phyloP scores from a whole-genome alignment of 1,140 invertebrate genomes.

The Neodiprion virginianus region DNA sequence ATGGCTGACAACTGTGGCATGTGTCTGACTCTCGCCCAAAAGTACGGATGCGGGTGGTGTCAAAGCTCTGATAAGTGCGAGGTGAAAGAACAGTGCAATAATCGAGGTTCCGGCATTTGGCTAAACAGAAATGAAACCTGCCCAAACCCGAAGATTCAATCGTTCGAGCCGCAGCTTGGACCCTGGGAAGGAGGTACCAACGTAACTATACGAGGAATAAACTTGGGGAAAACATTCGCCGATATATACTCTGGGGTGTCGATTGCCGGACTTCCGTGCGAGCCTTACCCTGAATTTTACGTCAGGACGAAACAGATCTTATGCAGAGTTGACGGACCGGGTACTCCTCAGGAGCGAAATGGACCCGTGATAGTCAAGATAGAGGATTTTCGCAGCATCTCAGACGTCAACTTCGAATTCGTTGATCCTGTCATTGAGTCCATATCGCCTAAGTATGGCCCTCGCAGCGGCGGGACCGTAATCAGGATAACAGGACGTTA shows the following conservation, averaged over 20 bases:
- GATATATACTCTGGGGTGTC: slow-evolving; percentile 91
- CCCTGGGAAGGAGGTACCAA: slow-evolving; percentile 96
- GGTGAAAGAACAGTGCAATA: slow-evolving; percentile 87
- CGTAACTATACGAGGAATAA: slow-evolving; percentile 95
- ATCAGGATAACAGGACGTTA: slow-evolving; percentile 89
- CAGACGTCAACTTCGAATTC: slow-evolving; percentile 82
- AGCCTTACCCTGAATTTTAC: slow-evolving; percentile 86
- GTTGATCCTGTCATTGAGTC: slow-evolving; percentile 86
- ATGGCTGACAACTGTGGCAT: slow-evolving; percentile 97
- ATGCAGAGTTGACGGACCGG: slow-evolving; percentile 88
- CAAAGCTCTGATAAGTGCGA: slow-evolving; percentile 89
- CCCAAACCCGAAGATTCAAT: slow-evolving; percentile 87
- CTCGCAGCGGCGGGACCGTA: slow-evolving; percentile 91
- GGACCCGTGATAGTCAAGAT: slow-evolving; percentile 91
- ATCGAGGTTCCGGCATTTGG: slow-evolving; percentile 77
- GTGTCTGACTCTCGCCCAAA: slow-evolving; percentile 87
- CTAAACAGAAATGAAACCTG: slow-evolving; percentile 89
- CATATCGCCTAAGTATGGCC: slow-evolving; percentile 88
- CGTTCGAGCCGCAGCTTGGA: slow-evolving; percentile 80
- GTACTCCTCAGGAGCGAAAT: slow-evolving; percentile 70
- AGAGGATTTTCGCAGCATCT: slow-evolving; percentile 87
- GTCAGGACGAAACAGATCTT: slow-evolving; percentile 89
- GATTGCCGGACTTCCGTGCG: slow-evolving; percentile 87
- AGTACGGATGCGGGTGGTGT: slow-evolving; percentile 95
- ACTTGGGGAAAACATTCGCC: slow-evolving; percentile 91